A percentile compares a stretch with the other conserved stretches of the same genome.
Conservation (phyloP, 1,140 invertebrate genomes). For the Hyles vespertilio region DNA sequence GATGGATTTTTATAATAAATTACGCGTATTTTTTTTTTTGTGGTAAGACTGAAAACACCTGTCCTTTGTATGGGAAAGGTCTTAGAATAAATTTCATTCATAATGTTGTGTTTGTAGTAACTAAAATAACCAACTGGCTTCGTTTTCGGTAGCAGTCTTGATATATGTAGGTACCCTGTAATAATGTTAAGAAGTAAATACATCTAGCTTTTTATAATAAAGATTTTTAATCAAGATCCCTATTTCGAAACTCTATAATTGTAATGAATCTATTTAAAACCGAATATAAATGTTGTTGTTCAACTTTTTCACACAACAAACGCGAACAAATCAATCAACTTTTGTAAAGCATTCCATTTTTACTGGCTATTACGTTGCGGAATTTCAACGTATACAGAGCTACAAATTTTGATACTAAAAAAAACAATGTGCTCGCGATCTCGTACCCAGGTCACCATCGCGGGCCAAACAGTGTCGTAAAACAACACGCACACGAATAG, state of each 20-base stretch:
- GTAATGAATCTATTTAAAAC: too few species aligned
- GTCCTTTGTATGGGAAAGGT: too few species aligned
- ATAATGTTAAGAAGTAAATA: too few species aligned
- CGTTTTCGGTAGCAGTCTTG: too few species aligned
- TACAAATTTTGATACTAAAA: constrained; percentile 44
- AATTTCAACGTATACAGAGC: constrained; percentile 30
- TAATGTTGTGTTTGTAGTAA: too few species aligned
- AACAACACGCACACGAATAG: constrained; percentile 61
- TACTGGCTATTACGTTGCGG: constrained; percentile 18
- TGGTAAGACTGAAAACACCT: too few species aligned
- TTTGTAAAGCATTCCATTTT: constrained; percentile 7
- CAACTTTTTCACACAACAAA: neutral
- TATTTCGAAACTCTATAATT: too few species aligned
- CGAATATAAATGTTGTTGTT: neutral
- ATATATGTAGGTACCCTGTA: too few species aligned
- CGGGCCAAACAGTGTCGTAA: constrained; percentile 62
- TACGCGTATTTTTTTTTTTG: neutral
- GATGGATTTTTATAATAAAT: constrained; percentile 1
- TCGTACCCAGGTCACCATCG: constrained; percentile 42
- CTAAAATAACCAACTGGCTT: too few species aligned
- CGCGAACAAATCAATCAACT: constrained; percentile 1
- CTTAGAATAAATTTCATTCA: too few species aligned
- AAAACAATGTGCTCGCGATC: constrained; percentile 47
- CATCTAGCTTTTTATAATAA: too few species aligned
- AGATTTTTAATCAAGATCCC: too few species aligned